phyloP scores from a whole-genome alignment of 2,113 vertebrate species.

The Aythya baeri region DNA sequence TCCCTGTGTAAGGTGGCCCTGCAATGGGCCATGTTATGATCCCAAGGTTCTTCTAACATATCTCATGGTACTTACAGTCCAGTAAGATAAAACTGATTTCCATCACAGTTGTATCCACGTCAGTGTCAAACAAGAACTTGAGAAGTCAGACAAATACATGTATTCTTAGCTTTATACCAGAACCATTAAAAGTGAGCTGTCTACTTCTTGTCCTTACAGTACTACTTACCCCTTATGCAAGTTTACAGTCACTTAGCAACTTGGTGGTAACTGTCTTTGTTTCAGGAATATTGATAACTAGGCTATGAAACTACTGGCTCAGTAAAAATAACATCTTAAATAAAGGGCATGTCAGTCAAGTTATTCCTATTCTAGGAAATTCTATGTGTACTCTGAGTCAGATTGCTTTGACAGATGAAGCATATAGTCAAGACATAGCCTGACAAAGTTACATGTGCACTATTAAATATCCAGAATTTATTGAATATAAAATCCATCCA shows the following conservation, averaged over 20 bases:
- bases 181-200: background rate
- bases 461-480: background rate
- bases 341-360: constrained; percentile 44
- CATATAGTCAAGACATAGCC: background rate
- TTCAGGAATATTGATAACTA: constrained; percentile 21
- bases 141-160: background rate
- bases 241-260: background rate
- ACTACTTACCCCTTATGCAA: background rate
- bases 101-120: background rate
- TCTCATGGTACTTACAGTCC: background rate
- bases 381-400: constrained; percentile 33
- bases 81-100: background rate
- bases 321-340: constrained; percentile 44
- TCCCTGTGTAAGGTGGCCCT: background rate
- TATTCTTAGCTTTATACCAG: background rate
- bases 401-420: constrained; percentile 41
- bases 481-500: background rate
- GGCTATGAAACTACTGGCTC: constrained; percentile 20
- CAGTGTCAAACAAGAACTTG: background rate
- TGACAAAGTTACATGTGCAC: background rate
- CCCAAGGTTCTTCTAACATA: background rate
- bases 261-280: background rate
- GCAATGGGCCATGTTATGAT: background rate
- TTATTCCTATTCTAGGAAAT: constrained; percentile 42
- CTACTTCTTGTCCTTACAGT: background rate